Base-by-base conservation (phyloP, 2,888 invertebrate genomes). In the Enchytraeus crypticus region DNA sequence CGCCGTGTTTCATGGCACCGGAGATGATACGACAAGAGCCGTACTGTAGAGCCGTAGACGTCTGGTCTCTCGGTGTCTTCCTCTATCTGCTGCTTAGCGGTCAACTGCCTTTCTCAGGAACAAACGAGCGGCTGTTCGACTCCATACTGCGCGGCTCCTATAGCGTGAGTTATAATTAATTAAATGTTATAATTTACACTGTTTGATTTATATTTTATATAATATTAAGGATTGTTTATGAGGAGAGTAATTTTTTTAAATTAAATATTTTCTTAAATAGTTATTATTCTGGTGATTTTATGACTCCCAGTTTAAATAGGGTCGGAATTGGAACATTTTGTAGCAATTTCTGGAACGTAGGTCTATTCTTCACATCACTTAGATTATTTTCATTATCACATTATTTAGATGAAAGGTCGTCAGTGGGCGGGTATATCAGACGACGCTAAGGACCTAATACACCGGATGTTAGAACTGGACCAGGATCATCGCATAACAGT, bases 1-100 rank as follows among this genome's bases (percentile, higher is more conserved):
- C 92, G 61, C 92, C 95, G 18, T 92, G 92, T 80, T 98, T 93
- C 80, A 96, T 97, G 92, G 90, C 96, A 1, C 97, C 98, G 0
- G 98, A 98, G 82, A 90, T 98, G 67, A 89, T 97, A 26, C 87
- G 90, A 65, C 85, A 90, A 74, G 87, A 90, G 79, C 85, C 90
- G 2, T 81, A 81, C 66, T 82, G 82, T 43, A 95, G 95, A 78
- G 88, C 92, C 1, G 92, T 93, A 67, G 98, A 98, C 80, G 90
- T 97, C 62, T 98, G 98, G 98, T 90, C 93, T 34, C 91, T 92
- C 32, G 97, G 98, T 11, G 90, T 96, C 58, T 84, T 97, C 71
- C 83, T 98, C 51, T 96, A 95, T 79, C 88, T 95, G 23, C 84
- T 98, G 49, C 84, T 98, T 45, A 90, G 92, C 53, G 98, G 98